Conservation (phyloP, 2,888 invertebrate genomes). For the Syrista parreyssii region DNA sequence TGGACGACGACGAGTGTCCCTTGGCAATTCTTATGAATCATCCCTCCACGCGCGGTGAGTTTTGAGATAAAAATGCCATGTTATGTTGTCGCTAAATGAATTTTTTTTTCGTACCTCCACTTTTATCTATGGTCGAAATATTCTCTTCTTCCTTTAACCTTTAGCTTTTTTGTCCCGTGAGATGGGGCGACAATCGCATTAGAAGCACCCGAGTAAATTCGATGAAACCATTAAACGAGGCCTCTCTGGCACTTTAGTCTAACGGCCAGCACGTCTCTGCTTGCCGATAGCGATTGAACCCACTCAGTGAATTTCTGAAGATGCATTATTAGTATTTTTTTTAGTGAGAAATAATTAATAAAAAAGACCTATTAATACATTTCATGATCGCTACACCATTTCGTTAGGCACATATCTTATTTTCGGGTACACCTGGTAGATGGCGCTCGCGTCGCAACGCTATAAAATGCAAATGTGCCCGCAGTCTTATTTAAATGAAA, state of each 20-base stretch:
- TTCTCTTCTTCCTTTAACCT: constrained; percentile 1
- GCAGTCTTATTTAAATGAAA: neutral
- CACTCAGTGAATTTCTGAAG: no score
- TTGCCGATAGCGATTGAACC: no score
- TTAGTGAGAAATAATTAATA: neutral
- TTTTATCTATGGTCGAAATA: neutral
- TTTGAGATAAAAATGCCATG: constrained; percentile 7
- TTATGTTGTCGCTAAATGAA: neutral
- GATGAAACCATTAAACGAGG: neutral
- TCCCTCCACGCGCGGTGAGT: constrained; percentile 86
- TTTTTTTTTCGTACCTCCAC: neutral
- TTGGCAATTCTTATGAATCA: constrained; percentile 93
- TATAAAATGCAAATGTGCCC: neutral
- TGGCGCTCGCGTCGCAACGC: neutral
- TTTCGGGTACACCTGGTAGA: neutral
- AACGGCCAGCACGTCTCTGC: neutral
- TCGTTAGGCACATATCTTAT: neutral
- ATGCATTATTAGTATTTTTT: neutral
- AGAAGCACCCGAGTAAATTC: neutral
- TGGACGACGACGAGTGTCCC: constrained; percentile 98
- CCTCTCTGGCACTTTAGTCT: neutral
- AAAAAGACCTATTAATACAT: neutral
- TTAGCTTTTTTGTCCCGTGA: neutral
- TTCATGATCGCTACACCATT: neutral
- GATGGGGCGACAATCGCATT: neutral